phyloP scores from a whole-genome alignment of 2,888 invertebrate species.

The Microctonus brassicae region DNA sequence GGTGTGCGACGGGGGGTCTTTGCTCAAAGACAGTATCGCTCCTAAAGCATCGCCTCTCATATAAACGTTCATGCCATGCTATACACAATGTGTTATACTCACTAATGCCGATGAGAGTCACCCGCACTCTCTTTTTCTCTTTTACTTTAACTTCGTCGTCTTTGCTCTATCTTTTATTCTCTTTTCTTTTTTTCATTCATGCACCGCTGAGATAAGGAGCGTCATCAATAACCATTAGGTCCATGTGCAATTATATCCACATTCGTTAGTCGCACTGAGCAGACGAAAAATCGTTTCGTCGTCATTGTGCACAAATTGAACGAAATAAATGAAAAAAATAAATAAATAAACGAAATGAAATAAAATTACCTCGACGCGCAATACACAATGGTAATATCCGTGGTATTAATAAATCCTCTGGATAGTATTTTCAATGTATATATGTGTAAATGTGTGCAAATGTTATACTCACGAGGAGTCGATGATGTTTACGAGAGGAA shows the following conservation, averaged over 20 bases:
- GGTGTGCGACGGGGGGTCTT: constrained; percentile 56
- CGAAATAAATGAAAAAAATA: not conserved
- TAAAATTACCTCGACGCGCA: constrained; percentile 8
- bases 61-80: constrained; percentile 39
- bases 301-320: constrained; percentile 21
- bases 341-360: constrained; percentile 10
- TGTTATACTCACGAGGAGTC: not conserved
- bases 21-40: constrained; percentile 56
- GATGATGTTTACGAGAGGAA: constrained; percentile 21
- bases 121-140: constrained; percentile 18
- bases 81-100: not conserved
- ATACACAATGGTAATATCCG: constrained; percentile 35
- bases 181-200: constrained; percentile 21
- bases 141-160: constrained; percentile 25
- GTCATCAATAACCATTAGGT: constrained; percentile 66
- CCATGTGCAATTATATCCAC: constrained; percentile 64
- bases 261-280: constrained; percentile 56
- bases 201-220: constrained; percentile 48
- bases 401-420: constrained; percentile 35
- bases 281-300: constrained; percentile 32
- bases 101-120: not conserved
- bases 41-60: constrained; percentile 56
- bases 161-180: constrained; percentile 24
- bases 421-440: not conserved
- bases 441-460: not conserved